Evolutionary conservation across 2,113 vertebrate species (phyloP), one percentile per base, ranked within the genome.

Genomic region (Chamaea fasciata): DNA sequence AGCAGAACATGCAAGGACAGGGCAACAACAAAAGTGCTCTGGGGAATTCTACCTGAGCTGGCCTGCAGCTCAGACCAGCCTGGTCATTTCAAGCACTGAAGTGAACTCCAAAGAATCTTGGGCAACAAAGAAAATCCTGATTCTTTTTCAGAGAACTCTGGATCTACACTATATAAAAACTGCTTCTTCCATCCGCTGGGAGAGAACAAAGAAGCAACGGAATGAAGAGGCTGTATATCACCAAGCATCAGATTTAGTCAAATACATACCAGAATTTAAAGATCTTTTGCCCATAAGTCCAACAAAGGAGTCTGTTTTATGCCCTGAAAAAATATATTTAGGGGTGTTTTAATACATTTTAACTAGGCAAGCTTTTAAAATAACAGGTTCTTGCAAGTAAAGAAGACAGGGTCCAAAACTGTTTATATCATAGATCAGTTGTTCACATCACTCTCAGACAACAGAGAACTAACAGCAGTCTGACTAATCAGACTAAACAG

Each of bases 231-330:
- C 59, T 95, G 9, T 49, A 6, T 73, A 46, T 65, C 33, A 85
- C 49, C 5, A 13, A 68, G 67, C 68, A 95, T 84, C 92, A 78
- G 50, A 63, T 73, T 96, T 67, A 80, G 52, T 83, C 57, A 74
- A 42, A 98, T 98, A 97, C 98, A 79, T 97, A 99, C 99, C 99
- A 97, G 99, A 98, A 95, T 98, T 98, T 97, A 99, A 98, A 97
- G 98, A 97, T 96, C 98, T 98, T 98, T 99, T 99, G 82, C 99
- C 98, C 99, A 99, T 99, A 95, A 99, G 97, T 97, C 98, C 98
- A 97, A 99, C 98, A 98, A 99, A 99, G 90, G 98, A 98, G 96
- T 99, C 98, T 97, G 98, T 98, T 98, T 97, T 99, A 89, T 98
- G 97, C 85, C 98, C 99, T 99, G 97, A 60, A 97, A 96, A 97